Percentiles rank a stretch among this genome's conserved stretches.
Conservation (phyloP, 37 sponge, comb jelly and placozoan genomes). For the Spongia lamella region DNA sequence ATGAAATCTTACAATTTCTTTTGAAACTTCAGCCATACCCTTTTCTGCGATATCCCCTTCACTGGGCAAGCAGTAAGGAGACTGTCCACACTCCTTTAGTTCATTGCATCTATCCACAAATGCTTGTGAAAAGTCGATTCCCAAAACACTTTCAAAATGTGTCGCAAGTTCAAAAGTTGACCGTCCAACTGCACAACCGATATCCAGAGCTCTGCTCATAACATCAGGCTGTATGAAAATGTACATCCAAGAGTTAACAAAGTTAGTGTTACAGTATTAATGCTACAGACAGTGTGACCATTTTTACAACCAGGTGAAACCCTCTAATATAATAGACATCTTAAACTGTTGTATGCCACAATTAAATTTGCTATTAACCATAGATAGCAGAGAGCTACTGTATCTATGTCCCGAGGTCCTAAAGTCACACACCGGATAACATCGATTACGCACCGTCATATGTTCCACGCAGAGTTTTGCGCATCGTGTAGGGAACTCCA, state of each 20-base stretch:
- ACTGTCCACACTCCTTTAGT: conserved; percentile 55
- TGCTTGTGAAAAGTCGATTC: conserved; percentile 74
- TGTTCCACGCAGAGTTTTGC: conserved; percentile 72
- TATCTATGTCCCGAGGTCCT: too few relatives aligned
- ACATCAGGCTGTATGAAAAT: conserved; percentile 52
- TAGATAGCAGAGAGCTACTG: too few relatives aligned
- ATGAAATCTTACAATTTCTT: conserved; percentile 56
- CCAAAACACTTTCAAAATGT: conserved; percentile 74
- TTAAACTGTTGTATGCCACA: too few relatives aligned
- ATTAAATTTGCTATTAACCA: too few relatives aligned
- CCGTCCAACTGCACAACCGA: conserved; percentile 91
- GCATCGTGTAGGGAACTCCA: conserved; percentile 80
- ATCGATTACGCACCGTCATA: conserved; percentile 39
- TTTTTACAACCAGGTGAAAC: too few relatives aligned
- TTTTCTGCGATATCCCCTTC: conserved; percentile 72
- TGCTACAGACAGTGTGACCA: too few relatives aligned
- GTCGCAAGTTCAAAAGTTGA: conserved; percentile 84
- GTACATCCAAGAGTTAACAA: too few relatives aligned
- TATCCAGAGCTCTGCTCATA: conserved; percentile 69
- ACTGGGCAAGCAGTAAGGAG: conserved; percentile 30
- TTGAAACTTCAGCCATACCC: conserved; percentile 45
- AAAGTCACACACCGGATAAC: neutral
- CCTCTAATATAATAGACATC: too few relatives aligned
- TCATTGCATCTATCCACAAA: conserved; percentile 75
- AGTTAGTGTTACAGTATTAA: too few relatives aligned